These are phyloP conservation scores for Molossus molossus DNA, from an alignment of 2,797 vertebrate species.

Conservation along the genomic window DNA sequence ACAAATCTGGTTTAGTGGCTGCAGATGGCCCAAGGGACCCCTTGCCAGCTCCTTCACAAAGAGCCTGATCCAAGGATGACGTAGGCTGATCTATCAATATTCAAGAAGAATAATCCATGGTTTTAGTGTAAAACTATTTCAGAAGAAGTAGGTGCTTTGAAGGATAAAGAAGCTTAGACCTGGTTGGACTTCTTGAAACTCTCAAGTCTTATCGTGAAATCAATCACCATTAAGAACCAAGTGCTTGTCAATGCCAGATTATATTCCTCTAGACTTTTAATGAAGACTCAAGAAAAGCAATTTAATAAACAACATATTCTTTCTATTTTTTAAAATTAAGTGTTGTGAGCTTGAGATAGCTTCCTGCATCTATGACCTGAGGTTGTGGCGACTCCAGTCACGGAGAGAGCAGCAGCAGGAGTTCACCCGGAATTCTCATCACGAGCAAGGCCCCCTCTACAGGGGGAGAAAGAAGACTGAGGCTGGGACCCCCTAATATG, in stretches of 20 bases:
- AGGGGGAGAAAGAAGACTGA: no score
- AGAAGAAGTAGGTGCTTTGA: neutral
- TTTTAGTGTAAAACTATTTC: neutral
- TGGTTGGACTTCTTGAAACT: neutral
- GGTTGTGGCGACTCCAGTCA: neutral
- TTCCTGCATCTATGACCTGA: neutral
- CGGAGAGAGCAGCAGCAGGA: neutral
- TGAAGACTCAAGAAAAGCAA: conserved; percentile 11
- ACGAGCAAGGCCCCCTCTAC: rapidly evolving
- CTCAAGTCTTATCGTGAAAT: neutral
- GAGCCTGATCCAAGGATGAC: neutral
- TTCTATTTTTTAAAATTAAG: neutral
- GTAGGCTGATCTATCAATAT: neutral
- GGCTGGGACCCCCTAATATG: no score
- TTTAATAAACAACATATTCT: neutral
- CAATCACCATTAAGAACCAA: neutral
- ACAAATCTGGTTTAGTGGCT: neutral
- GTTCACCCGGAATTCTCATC: neutral
- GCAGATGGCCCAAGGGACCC: neutral
- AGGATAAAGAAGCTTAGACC: neutral
- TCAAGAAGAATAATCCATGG: neutral
- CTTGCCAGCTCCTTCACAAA: neutral
- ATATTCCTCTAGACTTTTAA: conserved; percentile 32
- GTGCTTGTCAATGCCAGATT: neutral
- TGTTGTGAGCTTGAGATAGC: neutral